Evolutionary conservation across 1,140 invertebrate species (phyloP).

Genomic region (Pseudomyrmex pallidus): DNA sequence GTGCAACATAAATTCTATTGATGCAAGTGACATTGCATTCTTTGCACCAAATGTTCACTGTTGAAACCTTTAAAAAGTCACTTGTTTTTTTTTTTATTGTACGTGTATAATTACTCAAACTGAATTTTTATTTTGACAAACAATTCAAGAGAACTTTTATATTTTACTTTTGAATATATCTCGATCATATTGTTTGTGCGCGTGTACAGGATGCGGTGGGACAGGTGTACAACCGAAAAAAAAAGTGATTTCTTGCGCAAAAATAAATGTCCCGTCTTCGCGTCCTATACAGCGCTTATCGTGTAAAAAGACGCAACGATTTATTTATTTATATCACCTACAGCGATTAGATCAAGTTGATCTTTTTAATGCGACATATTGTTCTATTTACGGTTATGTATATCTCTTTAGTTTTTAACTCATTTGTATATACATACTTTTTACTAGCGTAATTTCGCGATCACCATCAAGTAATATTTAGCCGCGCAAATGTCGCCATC

Average conservation of each 20-base stretch:
- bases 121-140: constrained; percentile 14
- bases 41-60: neutral
- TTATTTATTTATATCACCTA: constrained; percentile 41
- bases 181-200: neutral
- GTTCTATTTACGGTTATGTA: constrained; percentile 20
- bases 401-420: neutral
- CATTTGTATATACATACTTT: constrained; percentile 49
- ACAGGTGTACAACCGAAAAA: too few relatives aligned
- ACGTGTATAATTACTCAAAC: neutral
- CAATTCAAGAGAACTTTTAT: neutral
- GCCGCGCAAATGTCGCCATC: neutral
- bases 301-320: neutral
- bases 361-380: neutral
- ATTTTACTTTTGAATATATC: constrained; percentile 2
- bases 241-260: too few relatives aligned
- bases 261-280: too few relatives aligned
- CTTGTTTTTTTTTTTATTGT: neutral
- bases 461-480: constrained; percentile 19
- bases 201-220: too few relatives aligned
- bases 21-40: neutral
- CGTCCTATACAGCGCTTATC: neutral
- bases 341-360: neutral
- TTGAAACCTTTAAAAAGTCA: neutral
- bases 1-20: too few relatives aligned
- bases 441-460: constrained; percentile 38